Evolutionary conservation across 2,797 vertebrate genomes (phyloP), one percentile per base, ranked within the genome.

Genomic region (Amazona finschi): DNA sequence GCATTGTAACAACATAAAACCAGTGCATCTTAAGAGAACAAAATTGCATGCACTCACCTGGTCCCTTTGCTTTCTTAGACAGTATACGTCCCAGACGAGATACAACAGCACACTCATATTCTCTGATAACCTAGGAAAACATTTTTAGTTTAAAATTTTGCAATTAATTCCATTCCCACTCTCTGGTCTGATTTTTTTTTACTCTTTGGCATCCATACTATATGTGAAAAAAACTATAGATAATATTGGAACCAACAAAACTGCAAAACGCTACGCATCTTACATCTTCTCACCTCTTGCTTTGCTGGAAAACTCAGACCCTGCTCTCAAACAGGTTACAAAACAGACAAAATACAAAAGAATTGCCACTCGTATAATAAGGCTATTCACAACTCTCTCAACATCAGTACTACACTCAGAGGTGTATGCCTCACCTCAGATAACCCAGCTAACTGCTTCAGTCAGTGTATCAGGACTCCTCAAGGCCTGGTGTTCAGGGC

Each of bases 31-130:
- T 46, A 70, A 62, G 2, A 70, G 52, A 86, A 66, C 27, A 78
- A 86, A 93, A 43, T 28, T 39, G 8, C 15, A 21, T 55, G 24
- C 11, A 71, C 71, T 77, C 96, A 98, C 98, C 98, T 97, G 98
- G 97, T 28, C 98, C 97, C 58, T 94, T 97, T 58, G 98, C 96
- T 96, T 97, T 97, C 72, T 96, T 95, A 19, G 97, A 92, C 81
- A 97, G 85, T 43, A 98, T 96, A 19, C 76, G 85, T 65, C 98
- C 97, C 95, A 98, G 96, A 2, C 93, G 67, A 91, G 98, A 98
- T 16, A 98, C 94, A 57, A 98, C 97, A 72, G 97, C 98, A 5
- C 89, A 94, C 46, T 98, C 97, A 16, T 98, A 98, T 90, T 98
- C 98, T 84, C 97, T 97, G 91, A 98, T 60, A 58, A 98, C 94